These are phyloP conservation scores for Hippopotamus amphibius DNA, from an alignment of 2,113 vertebrate genomes.

Conservation along the genomic window DNA sequence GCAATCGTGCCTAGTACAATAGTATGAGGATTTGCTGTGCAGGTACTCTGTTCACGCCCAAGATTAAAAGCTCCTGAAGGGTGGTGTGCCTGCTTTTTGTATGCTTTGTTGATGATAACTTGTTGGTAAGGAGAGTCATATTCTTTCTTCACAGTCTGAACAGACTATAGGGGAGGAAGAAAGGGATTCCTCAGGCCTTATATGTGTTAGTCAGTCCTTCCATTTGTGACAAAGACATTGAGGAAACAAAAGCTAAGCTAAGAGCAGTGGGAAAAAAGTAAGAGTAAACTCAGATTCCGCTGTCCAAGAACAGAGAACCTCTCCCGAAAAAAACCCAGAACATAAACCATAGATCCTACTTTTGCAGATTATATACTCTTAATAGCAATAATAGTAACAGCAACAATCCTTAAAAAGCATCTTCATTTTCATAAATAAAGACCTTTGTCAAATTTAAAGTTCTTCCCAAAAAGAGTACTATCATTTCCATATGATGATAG, in stretches of 20 bases:
- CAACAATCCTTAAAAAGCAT: background rate
- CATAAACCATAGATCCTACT: background rate
- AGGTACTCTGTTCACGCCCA: background rate
- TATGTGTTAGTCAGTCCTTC: background rate
- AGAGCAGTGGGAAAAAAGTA: background rate
- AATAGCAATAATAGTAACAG: background rate
- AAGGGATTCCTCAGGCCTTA: background rate
- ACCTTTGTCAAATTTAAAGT: background rate
- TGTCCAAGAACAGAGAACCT: background rate
- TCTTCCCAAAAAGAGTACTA: background rate
- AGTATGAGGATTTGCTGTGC: background rate
- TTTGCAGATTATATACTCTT: background rate
- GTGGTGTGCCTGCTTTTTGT: background rate
- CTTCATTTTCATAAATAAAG: background rate
- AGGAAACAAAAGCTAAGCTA: background rate
- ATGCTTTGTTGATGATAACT: background rate
- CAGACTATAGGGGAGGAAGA: background rate
- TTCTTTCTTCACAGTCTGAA: background rate
- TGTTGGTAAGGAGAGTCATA: background rate
- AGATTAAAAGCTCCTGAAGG: background rate
- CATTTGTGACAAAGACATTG: background rate
- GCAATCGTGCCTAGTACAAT: background rate
- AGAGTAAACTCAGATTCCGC: background rate
- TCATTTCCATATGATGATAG: background rate
- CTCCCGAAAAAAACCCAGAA: background rate